Base-by-base conservation (phyloP, 2,113 vertebrate genomes). In the Macquaria ambigua region DNA sequence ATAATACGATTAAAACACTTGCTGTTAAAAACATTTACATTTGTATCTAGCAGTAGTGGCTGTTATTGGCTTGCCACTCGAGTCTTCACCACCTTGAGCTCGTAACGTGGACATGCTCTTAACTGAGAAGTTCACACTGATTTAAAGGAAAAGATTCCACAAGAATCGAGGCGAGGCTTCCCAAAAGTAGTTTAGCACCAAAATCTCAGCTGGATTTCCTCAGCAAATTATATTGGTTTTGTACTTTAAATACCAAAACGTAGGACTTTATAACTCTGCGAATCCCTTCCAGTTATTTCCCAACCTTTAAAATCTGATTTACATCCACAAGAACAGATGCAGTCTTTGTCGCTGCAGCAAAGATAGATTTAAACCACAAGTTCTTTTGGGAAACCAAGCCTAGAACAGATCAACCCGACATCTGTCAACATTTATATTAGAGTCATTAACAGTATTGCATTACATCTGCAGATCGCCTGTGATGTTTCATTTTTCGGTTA, bases 1-100 rank as follows among this genome's bases (percentile, higher is more conserved):
- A 89, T 77, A 83, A 90, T n/a, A 83, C 70, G 0, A 90, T 85
- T 91, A 88, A 89, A 86, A 88, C 77, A 83, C 34, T 76, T 78
- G 31, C 48, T 67, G 75, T 90, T 88, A 87, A 79, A 85, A 80
- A 89, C 87, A 91, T 72, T 79, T 78, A 86, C 85, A 91, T 59
- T 75, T 85, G 76, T 48, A 69, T 82, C 74, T 59, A 20, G 52
- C 52, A 69, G 81, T 64, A 53, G 88, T 85, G 67, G 82, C 90
- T 59, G 25, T 84, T 76, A 62, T 52, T 67, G 71, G 81, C 72
- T 69, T 64, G 72, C 79, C 84, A 74, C 82, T 74, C 0, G 0
- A 82, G 25, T 61, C 59, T 25, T 63, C 55, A 59, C 73, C 73
- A 79, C 34, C 41, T 28, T 5, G 66, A 73, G 34, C 23, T 79